Percentiles rank a stretch among this genome's conserved stretches.
Conservation (phyloP, 2,888 invertebrate genomes). For the Apocheima hispidaria region DNA sequence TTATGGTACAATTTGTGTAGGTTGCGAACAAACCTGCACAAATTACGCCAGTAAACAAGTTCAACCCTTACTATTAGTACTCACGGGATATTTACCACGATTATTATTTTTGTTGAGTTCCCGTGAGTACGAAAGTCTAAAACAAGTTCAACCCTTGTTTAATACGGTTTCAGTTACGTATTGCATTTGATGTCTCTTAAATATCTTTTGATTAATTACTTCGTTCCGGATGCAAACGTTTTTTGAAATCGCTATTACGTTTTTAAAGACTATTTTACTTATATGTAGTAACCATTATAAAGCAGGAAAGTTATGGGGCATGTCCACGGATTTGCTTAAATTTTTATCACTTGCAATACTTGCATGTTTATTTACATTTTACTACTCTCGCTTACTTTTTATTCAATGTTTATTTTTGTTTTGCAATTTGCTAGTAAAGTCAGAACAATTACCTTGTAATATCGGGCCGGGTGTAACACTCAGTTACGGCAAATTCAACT, state of each 20-base stretch:
- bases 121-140: too few relatives aligned
- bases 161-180: neutral
- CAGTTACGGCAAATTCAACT: neutral
- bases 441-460: neutral
- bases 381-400: conserved; percentile 7
- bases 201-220: neutral
- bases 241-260: neutral
- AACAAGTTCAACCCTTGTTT: neutral
- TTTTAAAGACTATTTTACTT: too few relatives aligned
- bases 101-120: too few relatives aligned
- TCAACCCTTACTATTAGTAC: too few relatives aligned
- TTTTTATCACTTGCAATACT: too few relatives aligned
- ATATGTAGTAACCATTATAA: neutral
- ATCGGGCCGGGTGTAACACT: neutral
- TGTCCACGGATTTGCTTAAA: too few relatives aligned
- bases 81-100: too few relatives aligned
- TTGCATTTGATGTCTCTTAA: neutral
- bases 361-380: conserved; percentile 5
- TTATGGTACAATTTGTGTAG: too few relatives aligned
- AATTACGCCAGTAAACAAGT: too few relatives aligned
- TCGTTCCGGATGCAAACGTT: neutral
- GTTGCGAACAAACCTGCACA: too few relatives aligned
- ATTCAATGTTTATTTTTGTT: conserved; percentile 9
- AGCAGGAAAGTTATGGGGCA: neutral
- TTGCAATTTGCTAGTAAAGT: neutral